Base-by-base conservation (phyloP, 1,140 invertebrate genomes). In the Zaprionus tsacasi region DNA sequence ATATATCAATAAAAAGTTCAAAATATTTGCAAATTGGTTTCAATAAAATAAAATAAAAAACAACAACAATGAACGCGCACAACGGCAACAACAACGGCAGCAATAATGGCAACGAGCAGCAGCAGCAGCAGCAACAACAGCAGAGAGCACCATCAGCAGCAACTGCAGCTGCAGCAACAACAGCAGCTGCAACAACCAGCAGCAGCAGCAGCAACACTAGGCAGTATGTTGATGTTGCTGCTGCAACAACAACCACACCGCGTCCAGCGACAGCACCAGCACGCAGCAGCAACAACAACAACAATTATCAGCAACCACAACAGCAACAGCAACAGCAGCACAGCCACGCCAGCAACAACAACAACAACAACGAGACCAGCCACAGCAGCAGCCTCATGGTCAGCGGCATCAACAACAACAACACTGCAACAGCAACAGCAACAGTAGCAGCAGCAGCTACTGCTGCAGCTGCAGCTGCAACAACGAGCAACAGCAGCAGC, bases 191-290 rank as follows among this genome's bases (percentile, higher is more conserved):
- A 78, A 65, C 64, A 70, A 43, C 56, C 55, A 58, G 17, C 55
- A 71, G 0, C 73, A 77, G 54, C 75, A 78, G 67, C 75, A 65
- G 52, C 69, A 81, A 67, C 76, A 76, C 50, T 60, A 45, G 76
- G 21, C 70, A 78, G 66, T 17, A 45, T 52, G 66, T 58, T 15
- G 66, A 55, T 56, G 43, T 59, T 59, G 27, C 67, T 52, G 13
- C 57, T 45, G 58, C 27, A 17, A 8, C 56, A 54, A 21, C 30
- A 63, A 12, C 65, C 33, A 52, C 66, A 79, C 50, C 64, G 27
- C 36, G 75, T 4, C 80, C 83, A 27, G 71, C 81, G 2, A 83
- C 83, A 11, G 79, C 86, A 7, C 78, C 86, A 10, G 82, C 79
- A 7, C 76, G 82, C 35, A 79, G 67, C 71, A 70, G 30, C 55